Conservation (phyloP, 2,888 invertebrate species). For the Osedax fenrisi region DNA sequence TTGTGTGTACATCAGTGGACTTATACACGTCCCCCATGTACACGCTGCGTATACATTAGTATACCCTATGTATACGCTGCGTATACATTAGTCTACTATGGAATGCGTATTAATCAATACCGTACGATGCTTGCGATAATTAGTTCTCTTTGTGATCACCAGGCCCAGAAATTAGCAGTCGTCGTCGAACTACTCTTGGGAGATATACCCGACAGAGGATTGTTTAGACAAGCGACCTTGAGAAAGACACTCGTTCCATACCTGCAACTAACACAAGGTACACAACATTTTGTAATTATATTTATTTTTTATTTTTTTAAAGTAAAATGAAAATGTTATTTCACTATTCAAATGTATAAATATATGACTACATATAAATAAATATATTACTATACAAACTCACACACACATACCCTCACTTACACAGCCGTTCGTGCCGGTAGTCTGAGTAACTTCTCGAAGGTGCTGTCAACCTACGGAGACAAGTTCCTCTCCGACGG, state of each 20-base stretch:
- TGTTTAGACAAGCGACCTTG: slow-evolving; percentile 80
- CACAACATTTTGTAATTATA: neutral
- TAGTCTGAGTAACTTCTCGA: slow-evolving; percentile 81
- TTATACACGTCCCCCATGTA: too few relatives aligned
- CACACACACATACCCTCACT: neutral
- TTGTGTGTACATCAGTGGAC: too few relatives aligned
- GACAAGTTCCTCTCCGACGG: slow-evolving; percentile 83
- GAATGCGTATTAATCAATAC: too few relatives aligned
- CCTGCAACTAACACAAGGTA: slow-evolving; percentile 80
- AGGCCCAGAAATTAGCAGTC: slow-evolving; percentile 74
- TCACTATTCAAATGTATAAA: neutral
- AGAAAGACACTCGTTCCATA: slow-evolving; percentile 82
- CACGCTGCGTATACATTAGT: too few relatives aligned
- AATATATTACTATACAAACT: too few relatives aligned
- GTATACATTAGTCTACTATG: too few relatives aligned
- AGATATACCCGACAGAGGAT: slow-evolving; percentile 88
- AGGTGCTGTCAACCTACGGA: slow-evolving; percentile 78
- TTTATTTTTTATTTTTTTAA: too few relatives aligned
- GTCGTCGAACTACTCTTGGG: slow-evolving; percentile 86
- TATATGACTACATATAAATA: too few relatives aligned
- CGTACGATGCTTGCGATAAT: too few relatives aligned
- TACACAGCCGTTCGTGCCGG: slow-evolving; percentile 71
- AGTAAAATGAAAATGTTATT: neutral
- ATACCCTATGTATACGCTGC: too few relatives aligned
- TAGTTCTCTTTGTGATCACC: too few relatives aligned